A percentile compares a stretch with the other conserved stretches of the same genome.
Evolutionary conservation across 2,113 vertebrate species (phyloP).

Genomic region (Carassius auratus): DNA sequence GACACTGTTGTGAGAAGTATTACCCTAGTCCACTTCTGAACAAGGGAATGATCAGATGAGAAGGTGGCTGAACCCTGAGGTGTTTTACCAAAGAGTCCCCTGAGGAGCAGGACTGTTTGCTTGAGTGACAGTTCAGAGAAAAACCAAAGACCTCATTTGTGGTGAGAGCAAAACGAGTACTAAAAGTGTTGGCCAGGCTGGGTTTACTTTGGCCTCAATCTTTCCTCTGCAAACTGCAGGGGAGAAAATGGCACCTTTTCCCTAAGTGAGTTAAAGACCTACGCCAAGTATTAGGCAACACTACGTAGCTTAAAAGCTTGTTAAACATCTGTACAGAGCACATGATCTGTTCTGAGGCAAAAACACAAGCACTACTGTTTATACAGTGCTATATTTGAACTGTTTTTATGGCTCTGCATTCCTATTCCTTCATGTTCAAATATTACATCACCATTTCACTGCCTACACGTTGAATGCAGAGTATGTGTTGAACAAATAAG

Average conservation of each 20-base stretch:
- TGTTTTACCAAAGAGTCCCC: conserved; percentile 24
- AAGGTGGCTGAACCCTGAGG: conserved; percentile 11
- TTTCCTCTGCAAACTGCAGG: conserved; percentile 34
- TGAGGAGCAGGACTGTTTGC: conserved; percentile 20
- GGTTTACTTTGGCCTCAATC: conserved; percentile 41
- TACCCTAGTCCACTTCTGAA: neutral
- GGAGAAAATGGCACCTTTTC: conserved; percentile 35
- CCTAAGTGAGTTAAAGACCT: conserved; percentile 27
- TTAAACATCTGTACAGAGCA: neutral
- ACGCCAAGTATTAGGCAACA: conserved; percentile 36
- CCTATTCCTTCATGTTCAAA: conserved; percentile 14
- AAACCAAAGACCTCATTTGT: conserved; percentile 32
- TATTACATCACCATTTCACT: conserved; percentile 6
- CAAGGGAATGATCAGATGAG: conserved; percentile 13
- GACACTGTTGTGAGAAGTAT: neutral
- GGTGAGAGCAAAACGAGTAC: conserved; percentile 39
- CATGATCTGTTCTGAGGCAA: neutral
- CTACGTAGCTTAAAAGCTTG: neutral
- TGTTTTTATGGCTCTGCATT: neutral
- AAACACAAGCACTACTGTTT: conserved; percentile 5
- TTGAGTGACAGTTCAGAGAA: conserved; percentile 38
- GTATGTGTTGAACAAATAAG: neutral
- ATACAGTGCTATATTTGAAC: neutral
- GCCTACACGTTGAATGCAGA: neutral
- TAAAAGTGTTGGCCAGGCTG: conserved; percentile 34